phyloP scores from a whole-genome alignment of 2,888 invertebrate species.

The Zaprionus bogoriensis region DNA sequence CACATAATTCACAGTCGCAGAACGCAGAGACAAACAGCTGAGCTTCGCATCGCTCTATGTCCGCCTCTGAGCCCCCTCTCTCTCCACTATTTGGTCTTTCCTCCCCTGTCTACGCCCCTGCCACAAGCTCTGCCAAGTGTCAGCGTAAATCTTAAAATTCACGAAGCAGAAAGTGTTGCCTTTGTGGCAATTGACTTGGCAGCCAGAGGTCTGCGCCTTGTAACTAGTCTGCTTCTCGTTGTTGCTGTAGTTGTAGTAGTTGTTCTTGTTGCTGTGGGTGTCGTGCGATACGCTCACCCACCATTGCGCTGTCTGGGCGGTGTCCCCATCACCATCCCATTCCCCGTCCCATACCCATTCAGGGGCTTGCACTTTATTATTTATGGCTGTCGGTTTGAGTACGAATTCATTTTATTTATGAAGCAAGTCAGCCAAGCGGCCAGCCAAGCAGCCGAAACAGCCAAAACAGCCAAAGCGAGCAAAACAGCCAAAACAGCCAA shows the following conservation, averaged over 20 bases:
- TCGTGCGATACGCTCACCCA: slow-evolving; percentile 2
- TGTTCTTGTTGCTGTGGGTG: slow-evolving; percentile 43
- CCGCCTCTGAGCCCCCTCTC: neutral
- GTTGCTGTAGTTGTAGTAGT: slow-evolving; percentile 34
- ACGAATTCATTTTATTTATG: slow-evolving; percentile 75
- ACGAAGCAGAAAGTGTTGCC: slow-evolving; percentile 71
- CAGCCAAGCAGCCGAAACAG: slow-evolving; percentile 22
- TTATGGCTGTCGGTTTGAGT: slow-evolving; percentile 72
- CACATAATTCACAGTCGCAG: slow-evolving; percentile 59
- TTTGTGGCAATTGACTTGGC: slow-evolving; percentile 59
- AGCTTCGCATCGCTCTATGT: slow-evolving; percentile 18
- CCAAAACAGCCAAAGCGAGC: slow-evolving; percentile 29
- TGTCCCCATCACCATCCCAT: slow-evolving; percentile 9
- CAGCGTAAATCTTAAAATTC: slow-evolving; percentile 76
- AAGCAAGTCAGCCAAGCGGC: slow-evolving; percentile 63
- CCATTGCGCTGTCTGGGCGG: neutral
- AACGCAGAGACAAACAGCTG: slow-evolving; percentile 63
- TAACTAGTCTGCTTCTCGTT: slow-evolving; percentile 16
- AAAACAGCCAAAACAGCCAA: slow-evolving; percentile 37
- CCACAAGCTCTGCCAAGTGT: slow-evolving; percentile 54
- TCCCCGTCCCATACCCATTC: slow-evolving; percentile 8
- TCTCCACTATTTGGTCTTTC: neutral
- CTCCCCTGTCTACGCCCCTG: neutral
- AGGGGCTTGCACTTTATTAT: slow-evolving; percentile 69
- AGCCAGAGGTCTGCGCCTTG: slow-evolving; percentile 23